Evolutionary conservation across 2,888 invertebrate genomes (phyloP), one percentile per base, ranked within the genome.

Genomic region (Lepidochitona cinerea): DNA sequence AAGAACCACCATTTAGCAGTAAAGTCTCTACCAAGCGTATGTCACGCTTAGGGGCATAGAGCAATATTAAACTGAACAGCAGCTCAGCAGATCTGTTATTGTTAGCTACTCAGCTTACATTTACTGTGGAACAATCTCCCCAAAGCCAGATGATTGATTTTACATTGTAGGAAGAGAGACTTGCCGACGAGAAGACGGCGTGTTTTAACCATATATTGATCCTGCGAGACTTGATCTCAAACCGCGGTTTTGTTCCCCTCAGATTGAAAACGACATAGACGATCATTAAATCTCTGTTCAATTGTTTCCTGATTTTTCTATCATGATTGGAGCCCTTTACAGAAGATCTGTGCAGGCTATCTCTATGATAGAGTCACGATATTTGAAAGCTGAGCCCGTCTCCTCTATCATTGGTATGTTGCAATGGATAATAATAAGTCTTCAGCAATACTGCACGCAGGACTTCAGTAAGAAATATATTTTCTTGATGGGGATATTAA

Each of bases 131-230:
- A 49, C 49, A 49, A 49, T 49, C 49, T 7, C 49, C 18, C 23
- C 18, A 18, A n/a, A 49, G 7, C 49, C 23, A 23, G 7, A 49
- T 18, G 29, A 59, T 59, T 59, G 59, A 59, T 59, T 59, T 59
- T 26, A 59, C 26, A 26, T 14, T 23, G 29, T 29, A 32, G 12
- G 29, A 59, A 59, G 29, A 59, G 32, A 23, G 9, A 4, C 26
- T 29, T 59, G 59, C 29, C 9, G 32, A 59, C 2, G 26, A 59
- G 59, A 59, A 59, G 59, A 59, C 26, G 59, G 23, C 18, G 59
- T 29, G 59, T 32, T 59, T 59, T 59, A 59, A 59, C 32, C 32
- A 29, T 59, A 23, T 59, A 59, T 59, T 59, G 59, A 59, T 59
- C 32, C 59, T 29, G 18, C 59, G 59, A 32, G 59, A 23, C 49